These are phyloP conservation scores for Coluber constrictor DNA, from an alignment of 2,797 vertebrate species.

Conservation along the genomic window DNA sequence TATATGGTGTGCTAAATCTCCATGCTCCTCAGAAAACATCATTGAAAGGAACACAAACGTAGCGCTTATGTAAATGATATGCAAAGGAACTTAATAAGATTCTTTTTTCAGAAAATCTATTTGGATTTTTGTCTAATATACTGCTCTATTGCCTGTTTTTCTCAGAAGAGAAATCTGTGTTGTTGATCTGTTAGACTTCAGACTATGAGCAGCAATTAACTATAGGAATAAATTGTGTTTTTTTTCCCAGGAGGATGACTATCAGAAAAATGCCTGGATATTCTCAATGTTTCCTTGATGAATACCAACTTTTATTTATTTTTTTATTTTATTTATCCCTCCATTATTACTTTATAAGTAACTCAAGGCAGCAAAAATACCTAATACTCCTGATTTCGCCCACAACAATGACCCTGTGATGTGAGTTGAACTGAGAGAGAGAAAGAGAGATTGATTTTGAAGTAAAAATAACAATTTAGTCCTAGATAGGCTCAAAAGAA, in stretches of 20 bases:
- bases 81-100: not conserved
- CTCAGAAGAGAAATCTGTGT: not conserved
- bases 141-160: not conserved
- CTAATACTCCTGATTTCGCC: not conserved
- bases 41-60: not conserved
- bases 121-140: not conserved
- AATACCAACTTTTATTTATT: not conserved
- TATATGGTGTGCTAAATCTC: not conserved
- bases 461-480: not conserved
- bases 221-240: not conserved
- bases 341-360: not conserved
- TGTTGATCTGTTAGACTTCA: not conserved
- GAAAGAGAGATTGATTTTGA: not conserved
- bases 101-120: not conserved
- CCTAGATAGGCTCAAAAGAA: not conserved
- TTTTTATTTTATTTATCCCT: not conserved
- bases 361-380: not conserved
- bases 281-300: not conserved
- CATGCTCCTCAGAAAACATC: not conserved
- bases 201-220: not conserved
- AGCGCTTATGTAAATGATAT: not conserved
- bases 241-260: not conserved
- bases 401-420: not conserved
- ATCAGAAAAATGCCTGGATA: not conserved
- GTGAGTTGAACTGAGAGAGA: not conserved